phyloP scores from a whole-genome alignment of 2,888 invertebrate species.

The Bombylius major region DNA sequence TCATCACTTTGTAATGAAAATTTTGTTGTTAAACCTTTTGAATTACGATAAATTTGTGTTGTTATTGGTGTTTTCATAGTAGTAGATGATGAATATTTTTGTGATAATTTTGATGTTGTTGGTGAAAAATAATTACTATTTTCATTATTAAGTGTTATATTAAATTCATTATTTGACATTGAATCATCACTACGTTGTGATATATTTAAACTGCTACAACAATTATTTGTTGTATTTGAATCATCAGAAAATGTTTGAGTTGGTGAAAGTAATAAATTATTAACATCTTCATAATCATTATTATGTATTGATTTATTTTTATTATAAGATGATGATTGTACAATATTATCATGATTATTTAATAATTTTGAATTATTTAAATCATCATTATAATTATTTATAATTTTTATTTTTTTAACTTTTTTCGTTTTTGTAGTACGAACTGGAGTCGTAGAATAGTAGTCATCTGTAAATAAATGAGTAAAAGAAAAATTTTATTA shows the following conservation, averaged over 20 bases:
- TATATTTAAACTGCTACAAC: not conserved
- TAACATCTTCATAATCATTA: conserved; percentile 18
- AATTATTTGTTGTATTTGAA: not conserved
- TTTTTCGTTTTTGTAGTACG: conserved; percentile 27
- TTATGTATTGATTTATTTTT: not conserved
- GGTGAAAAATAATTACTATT: conserved; percentile 12
- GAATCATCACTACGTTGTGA: conserved; percentile 10
- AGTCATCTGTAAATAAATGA: too few relatives aligned
- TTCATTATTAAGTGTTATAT: conserved; percentile 11
- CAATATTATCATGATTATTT: too few relatives aligned
- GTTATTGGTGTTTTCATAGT: conserved; percentile 29
- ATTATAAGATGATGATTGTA: not conserved
- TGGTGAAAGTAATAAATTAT: conserved; percentile 19
- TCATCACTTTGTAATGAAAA: conserved; percentile 20
- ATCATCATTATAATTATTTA: conserved; percentile 22
- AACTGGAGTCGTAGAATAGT: not conserved
- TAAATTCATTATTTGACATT: conserved; percentile 14
- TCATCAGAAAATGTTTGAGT: conserved; percentile 11
- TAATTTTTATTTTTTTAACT: conserved; percentile 16
- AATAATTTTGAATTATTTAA: not conserved
- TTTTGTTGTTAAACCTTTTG: conserved; percentile 13
- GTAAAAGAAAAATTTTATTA: too few relatives aligned
- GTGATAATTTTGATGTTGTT: conserved; percentile 11
- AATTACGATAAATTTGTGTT: conserved; percentile 15
- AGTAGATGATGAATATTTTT: conserved; percentile 16